phyloP scores from a whole-genome alignment of 64 coral and sea anemone genomes.

The Pachyseris speciosa region DNA sequence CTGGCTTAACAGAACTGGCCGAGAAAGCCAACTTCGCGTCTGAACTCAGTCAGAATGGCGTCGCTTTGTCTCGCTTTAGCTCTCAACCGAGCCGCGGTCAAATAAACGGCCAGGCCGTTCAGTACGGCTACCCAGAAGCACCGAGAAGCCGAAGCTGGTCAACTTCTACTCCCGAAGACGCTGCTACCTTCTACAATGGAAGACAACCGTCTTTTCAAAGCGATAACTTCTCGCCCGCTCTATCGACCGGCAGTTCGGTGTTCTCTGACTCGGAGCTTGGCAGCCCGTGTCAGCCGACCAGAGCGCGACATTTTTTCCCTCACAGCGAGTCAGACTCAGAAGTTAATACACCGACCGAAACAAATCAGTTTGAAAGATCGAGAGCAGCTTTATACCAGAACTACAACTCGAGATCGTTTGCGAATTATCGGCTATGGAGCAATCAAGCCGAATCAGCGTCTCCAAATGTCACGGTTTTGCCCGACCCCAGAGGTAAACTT shows the following conservation, averaged over 20 bases:
- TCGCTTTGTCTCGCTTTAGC: slow-evolving; percentile 67
- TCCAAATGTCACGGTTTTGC: slow-evolving; percentile 64
- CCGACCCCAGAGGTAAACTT: slow-evolving; percentile 47
- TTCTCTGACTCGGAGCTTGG: slow-evolving; percentile 13
- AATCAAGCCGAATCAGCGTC: slow-evolving; percentile 44
- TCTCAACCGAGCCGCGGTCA: slow-evolving; percentile 45
- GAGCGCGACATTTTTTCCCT: slow-evolving; percentile 1
- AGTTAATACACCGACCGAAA: not conserved
- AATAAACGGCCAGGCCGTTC: slow-evolving; percentile 51
- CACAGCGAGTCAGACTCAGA: slow-evolving; percentile 18
- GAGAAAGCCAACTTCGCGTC: slow-evolving; percentile 70
- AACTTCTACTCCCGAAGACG: not conserved
- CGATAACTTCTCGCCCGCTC: slow-evolving; percentile 49
- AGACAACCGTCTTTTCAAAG: slow-evolving; percentile 11
- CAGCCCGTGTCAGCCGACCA: not conserved
- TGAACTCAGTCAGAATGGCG: slow-evolving; percentile 52
- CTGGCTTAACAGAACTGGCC: slow-evolving; percentile 62
- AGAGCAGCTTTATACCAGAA: slow-evolving; percentile 16
- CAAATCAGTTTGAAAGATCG: slow-evolving; percentile 14
- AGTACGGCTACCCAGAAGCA: slow-evolving; percentile 55
- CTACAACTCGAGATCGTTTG: slow-evolving; percentile 51
- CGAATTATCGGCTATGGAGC: slow-evolving; percentile 55
- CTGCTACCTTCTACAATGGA: not conserved
- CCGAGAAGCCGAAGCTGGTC: slow-evolving; percentile 52
- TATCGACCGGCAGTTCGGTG: slow-evolving; percentile 46